Percentiles rank a stretch among this genome's conserved stretches.
Evolutionary conservation across 2,113 vertebrate species (phyloP).

Genomic region (Microtus richardsoni): DNA sequence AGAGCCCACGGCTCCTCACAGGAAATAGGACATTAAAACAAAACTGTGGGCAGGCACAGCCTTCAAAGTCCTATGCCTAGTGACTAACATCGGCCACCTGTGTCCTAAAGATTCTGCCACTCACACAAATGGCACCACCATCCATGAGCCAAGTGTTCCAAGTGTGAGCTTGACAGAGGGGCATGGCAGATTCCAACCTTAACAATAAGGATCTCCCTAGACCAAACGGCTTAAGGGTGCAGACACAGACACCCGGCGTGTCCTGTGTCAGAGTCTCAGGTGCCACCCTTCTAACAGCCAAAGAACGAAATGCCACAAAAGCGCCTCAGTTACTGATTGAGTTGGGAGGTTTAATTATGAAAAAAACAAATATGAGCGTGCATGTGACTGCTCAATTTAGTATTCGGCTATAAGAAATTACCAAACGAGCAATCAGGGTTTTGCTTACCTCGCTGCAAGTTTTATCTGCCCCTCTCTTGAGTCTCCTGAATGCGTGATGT

Average conservation of each 20-base stretch:
- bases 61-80: not conserved
- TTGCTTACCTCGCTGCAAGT: not conserved
- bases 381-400: not conserved
- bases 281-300: not conserved
- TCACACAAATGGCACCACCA: too few species aligned
- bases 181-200: too few species aligned
- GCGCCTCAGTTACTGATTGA: not conserved
- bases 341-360: not conserved
- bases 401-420: slow-evolving; percentile 22
- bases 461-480: not conserved
- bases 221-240: not conserved
- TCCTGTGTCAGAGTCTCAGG: not conserved
- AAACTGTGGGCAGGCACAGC: not conserved
- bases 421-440: slow-evolving; percentile 29
- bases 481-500: not conserved
- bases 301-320: not conserved
- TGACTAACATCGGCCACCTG: not conserved
- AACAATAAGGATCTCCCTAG: not conserved
- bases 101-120: not conserved
- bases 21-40: not conserved
- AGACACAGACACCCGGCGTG: not conserved
- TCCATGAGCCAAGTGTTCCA: not conserved
- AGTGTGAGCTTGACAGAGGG: not conserved
- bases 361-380: not conserved
- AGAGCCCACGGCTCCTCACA: too few species aligned